Conservation (phyloP, 2,113 vertebrate species). For the Panthera leo region DNA sequence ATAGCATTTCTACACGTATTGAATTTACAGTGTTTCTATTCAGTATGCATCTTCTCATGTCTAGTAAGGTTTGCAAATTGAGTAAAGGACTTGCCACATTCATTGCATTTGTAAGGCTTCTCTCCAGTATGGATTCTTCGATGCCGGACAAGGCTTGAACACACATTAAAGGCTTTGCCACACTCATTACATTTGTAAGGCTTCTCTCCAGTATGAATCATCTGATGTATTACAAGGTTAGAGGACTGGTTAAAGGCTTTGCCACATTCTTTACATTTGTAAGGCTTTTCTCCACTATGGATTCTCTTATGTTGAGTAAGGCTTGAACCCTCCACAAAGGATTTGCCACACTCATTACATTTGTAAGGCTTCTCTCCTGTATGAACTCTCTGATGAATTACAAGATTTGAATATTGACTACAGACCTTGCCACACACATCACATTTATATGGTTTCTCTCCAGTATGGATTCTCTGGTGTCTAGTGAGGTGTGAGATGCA, state of each 20-base stretch:
- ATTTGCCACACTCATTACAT: not conserved
- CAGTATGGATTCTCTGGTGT: not conserved
- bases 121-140: slow-evolving; percentile 66
- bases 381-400: not conserved
- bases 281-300: not conserved
- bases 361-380: not conserved
- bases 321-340: not conserved
- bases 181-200: slow-evolving; percentile 38
- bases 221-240: not conserved
- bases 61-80: slow-evolving; percentile 25
- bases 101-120: slow-evolving; percentile 62
- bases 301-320: not conserved
- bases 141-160: slow-evolving; percentile 49
- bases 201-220: not conserved
- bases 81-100: slow-evolving; percentile 66
- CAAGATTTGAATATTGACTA: not conserved
- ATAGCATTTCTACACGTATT: slow-evolving; percentile 59
- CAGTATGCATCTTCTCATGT: slow-evolving; percentile 56
- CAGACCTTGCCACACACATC: not conserved
- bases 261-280: not conserved
- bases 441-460: not conserved
- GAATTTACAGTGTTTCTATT: slow-evolving; percentile 46
- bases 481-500: not conserved
- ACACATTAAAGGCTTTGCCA: slow-evolving; percentile 61
- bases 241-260: slow-evolving; percentile 8